These are phyloP conservation scores for Hexactinellida sp. DNA, from an alignment of 37 sponge, comb jelly and placozoan genomes.

Conservation along the genomic window DNA sequence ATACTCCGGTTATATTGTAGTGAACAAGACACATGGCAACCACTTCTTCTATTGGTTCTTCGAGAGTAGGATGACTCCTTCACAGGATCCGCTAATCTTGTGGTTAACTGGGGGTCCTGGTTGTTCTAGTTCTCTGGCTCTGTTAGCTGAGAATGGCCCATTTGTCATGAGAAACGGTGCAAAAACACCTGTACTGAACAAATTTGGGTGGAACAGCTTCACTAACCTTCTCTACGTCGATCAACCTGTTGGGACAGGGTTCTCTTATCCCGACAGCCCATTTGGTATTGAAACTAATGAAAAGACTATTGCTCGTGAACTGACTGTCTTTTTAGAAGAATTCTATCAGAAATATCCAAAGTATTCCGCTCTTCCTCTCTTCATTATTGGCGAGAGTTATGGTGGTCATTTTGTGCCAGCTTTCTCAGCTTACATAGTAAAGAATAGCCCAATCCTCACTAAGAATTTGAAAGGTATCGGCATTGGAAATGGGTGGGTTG, in stretches of 20 bases:
- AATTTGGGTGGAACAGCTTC: slow-evolving; percentile 40
- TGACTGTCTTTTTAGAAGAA: slow-evolving; percentile 21
- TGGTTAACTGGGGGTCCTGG: slow-evolving; percentile 52
- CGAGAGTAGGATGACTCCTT: slow-evolving; percentile 32
- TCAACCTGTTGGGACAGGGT: slow-evolving; percentile 41
- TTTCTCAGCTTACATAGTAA: slow-evolving; percentile 55
- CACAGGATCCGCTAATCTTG: slow-evolving; percentile 30
- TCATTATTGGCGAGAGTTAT: slow-evolving; percentile 52
- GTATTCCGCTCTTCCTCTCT: slow-evolving; percentile 26
- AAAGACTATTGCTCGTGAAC: slow-evolving; percentile 20
- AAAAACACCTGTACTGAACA: slow-evolving; percentile 19
- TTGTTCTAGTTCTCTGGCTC: slow-evolving; percentile 34
- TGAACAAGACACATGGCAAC: slow-evolving; percentile 22
- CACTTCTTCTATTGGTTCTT: slow-evolving; percentile 45
- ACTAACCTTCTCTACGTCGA: slow-evolving; percentile 43
- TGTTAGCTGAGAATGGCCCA: slow-evolving; percentile 43
- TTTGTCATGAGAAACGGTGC: slow-evolving; percentile 29
- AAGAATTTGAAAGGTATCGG: slow-evolving; percentile 72
- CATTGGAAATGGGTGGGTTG: slow-evolving; percentile 91
- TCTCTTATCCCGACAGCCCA: slow-evolving; percentile 27
- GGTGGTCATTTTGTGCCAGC: slow-evolving; percentile 88
- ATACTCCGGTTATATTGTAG: slow-evolving; percentile 26
- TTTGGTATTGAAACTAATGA: slow-evolving; percentile 24
- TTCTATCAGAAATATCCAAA: slow-evolving; percentile 37
- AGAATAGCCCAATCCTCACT: slow-evolving; percentile 51